These are phyloP conservation scores for Falco novaeseelandiae DNA, from an alignment of 2,797 vertebrate genomes.

Conservation along the genomic window DNA sequence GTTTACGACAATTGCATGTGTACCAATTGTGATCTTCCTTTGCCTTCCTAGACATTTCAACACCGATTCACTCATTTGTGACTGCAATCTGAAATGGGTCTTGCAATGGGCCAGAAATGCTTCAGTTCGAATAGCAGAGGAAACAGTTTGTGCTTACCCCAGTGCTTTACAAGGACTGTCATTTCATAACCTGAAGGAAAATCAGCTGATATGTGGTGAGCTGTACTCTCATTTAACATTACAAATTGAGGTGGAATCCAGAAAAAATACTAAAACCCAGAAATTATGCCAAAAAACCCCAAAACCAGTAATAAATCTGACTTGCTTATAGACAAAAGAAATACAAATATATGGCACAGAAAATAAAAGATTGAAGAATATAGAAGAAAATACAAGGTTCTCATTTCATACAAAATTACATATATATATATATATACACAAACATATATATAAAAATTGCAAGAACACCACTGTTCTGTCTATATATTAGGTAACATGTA, in stretches of 20 bases:
- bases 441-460: neutral
- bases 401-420: neutral
- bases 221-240: neutral
- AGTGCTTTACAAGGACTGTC: conserved; percentile 81
- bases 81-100: conserved; percentile 91
- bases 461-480: neutral
- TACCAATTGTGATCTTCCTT: neutral
- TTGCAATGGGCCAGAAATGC: conserved; percentile 83
- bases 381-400: neutral
- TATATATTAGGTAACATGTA: neutral
- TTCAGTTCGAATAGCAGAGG: conserved; percentile 84
- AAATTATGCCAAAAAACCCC: neutral
- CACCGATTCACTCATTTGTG: conserved; percentile 89
- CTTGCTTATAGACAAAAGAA: neutral
- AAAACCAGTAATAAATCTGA: neutral
- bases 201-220: conserved; percentile 89
- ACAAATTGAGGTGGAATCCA: neutral
- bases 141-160: conserved; percentile 85
- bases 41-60: conserved; percentile 82
- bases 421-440: neutral
- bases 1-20: neutral
- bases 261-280: neutral
- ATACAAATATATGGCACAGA: neutral
- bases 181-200: conserved; percentile 82
- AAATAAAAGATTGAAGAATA: neutral